Evolutionary conservation across 2,113 vertebrate species (phyloP).

Genomic region (Sus scrofa): T2T-Sscrofa CM000817.6:18961001-18961500

Average conservation of each 20-base stretch:
- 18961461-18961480: slow-evolving; percentile 44
- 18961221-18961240: neutral
- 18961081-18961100: slow-evolving; percentile 65
- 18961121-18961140: slow-evolving; percentile 75
- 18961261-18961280: neutral
- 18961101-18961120: slow-evolving; percentile 75
- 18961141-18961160: slow-evolving; percentile 57
- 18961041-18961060: slow-evolving; percentile 76
- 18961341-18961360: neutral
- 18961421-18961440: slow-evolving; percentile 60
- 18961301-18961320: neutral
- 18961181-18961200: slow-evolving; percentile 31
- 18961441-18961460: slow-evolving; percentile 32
- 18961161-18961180: slow-evolving; percentile 69
- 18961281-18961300: neutral
- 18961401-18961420: slow-evolving; percentile 39
- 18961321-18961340: slow-evolving; percentile 14
- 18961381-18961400: slow-evolving; percentile 25
- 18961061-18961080: slow-evolving; percentile 79
- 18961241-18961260: neutral
- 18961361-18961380: slow-evolving; percentile 20
- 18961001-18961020: neutral
- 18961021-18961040: slow-evolving; percentile 66
- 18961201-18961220: neutral
- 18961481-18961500: slow-evolving; percentile 19